Base-by-base conservation (phyloP, 2,113 vertebrate species). In the Crotalus horridus region DNA sequence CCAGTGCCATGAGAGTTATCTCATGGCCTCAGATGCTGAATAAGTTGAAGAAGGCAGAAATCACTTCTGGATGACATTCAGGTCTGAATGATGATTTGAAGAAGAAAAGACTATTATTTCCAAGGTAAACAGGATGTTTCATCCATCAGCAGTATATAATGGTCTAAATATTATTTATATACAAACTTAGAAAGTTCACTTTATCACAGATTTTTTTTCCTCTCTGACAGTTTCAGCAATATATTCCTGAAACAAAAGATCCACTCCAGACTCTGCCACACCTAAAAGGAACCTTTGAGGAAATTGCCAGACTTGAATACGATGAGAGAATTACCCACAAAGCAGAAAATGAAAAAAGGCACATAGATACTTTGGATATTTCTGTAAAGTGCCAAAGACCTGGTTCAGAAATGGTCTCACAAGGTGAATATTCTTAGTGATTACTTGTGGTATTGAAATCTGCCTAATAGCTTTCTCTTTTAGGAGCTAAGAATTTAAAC, bases 281-380 rank as follows among this genome's bases (percentile, higher is more conserved):
- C 97, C 97, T 97, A 89, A 96, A 95, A 94, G 97, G 96, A 97
- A 4, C 94, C 96, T 98, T 97, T 97, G 97, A 97, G 97, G 97
- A 97, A 96, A 97, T 97, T 96, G 97, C 97, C 96, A 97, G 97
- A 96, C 97, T 98, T 95, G 96, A 97, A 96, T 98, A 98, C 97
- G 95, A 96, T 0, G 96, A 97, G 96, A 97, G 97, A 97, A 98
- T 98, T 96, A 97, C 97, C 92, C 97, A 97, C 96, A 96, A 51
- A 96, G 96, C 97, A 96, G 98, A 98, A 97, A 98, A 98, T 97
- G 97, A 98, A 97, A 98, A 97, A 97, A 97, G 97, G 97, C 97
- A 97, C 97, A 95, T 95, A 97, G 95, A 89, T 97, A 97, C 96
- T 97, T 96, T 0, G 96, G 97, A 97, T 98, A 96, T 97, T 98